These are phyloP conservation scores for Chaetorhynchus papuensis DNA, from an alignment of 2,113 vertebrate genomes.

Conservation along the genomic window DNA sequence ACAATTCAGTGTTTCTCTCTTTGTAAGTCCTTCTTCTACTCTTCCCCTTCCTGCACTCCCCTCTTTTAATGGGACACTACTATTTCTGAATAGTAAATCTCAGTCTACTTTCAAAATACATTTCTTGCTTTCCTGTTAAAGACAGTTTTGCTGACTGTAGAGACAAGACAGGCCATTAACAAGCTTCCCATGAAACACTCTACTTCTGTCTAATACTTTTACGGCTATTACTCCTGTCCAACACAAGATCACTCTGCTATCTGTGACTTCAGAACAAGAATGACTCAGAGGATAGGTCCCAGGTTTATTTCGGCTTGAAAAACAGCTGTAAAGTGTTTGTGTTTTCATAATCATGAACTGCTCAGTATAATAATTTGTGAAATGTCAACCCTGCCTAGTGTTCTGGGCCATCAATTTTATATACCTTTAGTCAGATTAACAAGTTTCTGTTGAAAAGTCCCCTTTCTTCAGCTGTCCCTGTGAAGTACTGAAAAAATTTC, in stretches of 20 bases:
- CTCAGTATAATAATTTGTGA: not conserved
- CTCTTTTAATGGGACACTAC: not conserved
- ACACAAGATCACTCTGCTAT: not conserved
- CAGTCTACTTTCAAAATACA: not conserved
- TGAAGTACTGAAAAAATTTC: not conserved
- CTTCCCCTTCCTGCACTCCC: fast-evolving
- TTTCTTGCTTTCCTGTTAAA: not conserved
- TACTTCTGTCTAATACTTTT: not conserved
- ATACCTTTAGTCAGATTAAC: not conserved
- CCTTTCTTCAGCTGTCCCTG: not conserved
- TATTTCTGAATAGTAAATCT: not conserved
- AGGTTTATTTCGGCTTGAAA: not conserved
- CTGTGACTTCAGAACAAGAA: not conserved
- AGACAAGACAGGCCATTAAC: not conserved
- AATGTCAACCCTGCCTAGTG: not conserved
- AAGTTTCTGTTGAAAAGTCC: not conserved
- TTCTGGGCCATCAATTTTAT: not conserved
- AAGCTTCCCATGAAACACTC: not conserved
- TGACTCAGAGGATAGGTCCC: not conserved
- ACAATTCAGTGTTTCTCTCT: not conserved
- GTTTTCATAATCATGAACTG: not conserved
- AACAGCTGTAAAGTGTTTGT: not conserved
- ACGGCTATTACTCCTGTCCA: not conserved
- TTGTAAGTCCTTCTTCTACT: not conserved
- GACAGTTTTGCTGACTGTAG: not conserved